These are phyloP conservation scores for Portunus trituberculatus DNA, from an alignment of 1,140 invertebrate genomes.

Conservation along the genomic window DNA sequence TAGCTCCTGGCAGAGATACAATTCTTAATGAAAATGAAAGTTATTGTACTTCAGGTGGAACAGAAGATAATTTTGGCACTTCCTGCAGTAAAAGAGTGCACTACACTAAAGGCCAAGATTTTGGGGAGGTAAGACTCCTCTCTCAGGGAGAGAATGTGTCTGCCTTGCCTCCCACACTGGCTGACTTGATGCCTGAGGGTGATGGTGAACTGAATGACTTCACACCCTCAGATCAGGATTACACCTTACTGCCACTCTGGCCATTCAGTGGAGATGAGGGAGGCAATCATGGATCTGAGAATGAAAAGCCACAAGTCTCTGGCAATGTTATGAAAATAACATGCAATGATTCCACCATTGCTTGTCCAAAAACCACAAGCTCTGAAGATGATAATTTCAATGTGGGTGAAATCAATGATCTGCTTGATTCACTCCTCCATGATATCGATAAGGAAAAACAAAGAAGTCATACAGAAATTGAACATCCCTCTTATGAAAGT, in stretches of 20 bases:
- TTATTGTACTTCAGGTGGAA: not conserved
- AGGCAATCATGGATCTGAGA: not conserved
- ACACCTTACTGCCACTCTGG: not conserved
- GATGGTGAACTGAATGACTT: not conserved
- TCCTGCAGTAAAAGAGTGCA: not conserved
- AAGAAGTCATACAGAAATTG: not conserved
- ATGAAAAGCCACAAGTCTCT: not conserved
- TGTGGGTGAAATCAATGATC: slow-evolving; percentile 15
- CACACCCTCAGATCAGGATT: not conserved
- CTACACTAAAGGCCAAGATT: not conserved
- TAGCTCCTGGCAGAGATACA: not conserved
- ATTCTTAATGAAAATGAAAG: not conserved
- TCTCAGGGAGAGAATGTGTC: not conserved
- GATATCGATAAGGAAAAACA: not conserved
- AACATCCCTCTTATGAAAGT: not conserved
- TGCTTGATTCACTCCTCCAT: slow-evolving; percentile 17
- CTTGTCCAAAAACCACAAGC: not conserved
- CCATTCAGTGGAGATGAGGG: not conserved
- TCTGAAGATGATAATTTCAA: not conserved
- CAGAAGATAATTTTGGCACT: not conserved
- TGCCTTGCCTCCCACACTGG: not conserved
- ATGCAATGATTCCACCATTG: not conserved
- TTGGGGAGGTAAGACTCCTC: not conserved
- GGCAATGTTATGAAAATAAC: not conserved
- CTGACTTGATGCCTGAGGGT: not conserved